These are phyloP conservation scores for Hassar affinis DNA, from an alignment of 2,113 vertebrate genomes.

Conservation along the genomic window DNA sequence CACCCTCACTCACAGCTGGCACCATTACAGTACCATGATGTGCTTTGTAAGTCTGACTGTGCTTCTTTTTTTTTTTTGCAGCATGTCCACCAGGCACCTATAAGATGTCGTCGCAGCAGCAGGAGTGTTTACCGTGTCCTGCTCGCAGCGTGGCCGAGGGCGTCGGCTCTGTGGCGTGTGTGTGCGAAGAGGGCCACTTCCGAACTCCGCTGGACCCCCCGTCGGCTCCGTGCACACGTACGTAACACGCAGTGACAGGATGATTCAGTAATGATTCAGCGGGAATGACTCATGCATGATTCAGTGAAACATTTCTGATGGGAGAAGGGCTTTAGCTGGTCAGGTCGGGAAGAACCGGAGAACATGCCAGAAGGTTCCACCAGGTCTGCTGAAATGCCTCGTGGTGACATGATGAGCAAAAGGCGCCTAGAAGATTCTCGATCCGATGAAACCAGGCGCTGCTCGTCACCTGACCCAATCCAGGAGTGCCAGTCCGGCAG, in stretches of 20 bases:
- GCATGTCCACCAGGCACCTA: constrained; percentile 89
- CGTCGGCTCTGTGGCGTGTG: constrained; percentile 85
- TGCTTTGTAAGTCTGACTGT: background rate
- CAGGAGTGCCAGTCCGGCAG: background rate
- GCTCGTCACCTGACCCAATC: background rate
- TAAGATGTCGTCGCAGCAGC: constrained; percentile 85
- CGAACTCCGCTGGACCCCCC: constrained; percentile 85
- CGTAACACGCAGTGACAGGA: constrained; percentile 30
- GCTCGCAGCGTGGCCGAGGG: constrained; percentile 86
- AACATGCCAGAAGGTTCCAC: no score
- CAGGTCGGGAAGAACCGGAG: no score
- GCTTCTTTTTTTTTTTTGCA: constrained; percentile 49
- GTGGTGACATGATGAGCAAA: background rate
- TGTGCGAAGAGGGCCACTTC: constrained; percentile 87
- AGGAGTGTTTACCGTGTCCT: constrained; percentile 87
- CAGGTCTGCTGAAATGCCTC: no score
- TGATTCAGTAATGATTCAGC: no score
- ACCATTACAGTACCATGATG: no score
- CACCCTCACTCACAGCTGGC: no score
- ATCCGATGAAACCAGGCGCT: background rate
- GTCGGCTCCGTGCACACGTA: constrained; percentile 90
- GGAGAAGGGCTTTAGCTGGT: no score
- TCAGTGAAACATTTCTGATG: no score
- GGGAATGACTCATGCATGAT: no score
- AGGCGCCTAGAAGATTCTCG: background rate